These are phyloP conservation scores for Meteorus colon DNA, from an alignment of 2,888 invertebrate genomes.

Conservation along the genomic window DNA sequence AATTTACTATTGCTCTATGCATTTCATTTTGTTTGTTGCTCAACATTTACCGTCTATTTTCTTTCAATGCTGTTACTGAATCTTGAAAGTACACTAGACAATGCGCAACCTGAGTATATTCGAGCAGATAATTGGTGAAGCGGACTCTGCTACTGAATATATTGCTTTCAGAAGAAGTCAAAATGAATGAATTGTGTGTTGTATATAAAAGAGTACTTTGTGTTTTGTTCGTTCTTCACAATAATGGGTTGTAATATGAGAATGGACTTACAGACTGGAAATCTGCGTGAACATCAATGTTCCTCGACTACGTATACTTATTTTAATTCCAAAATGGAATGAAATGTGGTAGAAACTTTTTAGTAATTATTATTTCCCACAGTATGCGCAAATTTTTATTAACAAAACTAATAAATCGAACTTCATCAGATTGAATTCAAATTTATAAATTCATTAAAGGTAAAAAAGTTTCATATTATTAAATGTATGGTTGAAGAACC, in stretches of 20 bases:
- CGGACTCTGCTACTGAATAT: not conserved
- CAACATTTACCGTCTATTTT: not conserved
- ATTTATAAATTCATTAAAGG: not conserved
- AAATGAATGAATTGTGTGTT: not conserved
- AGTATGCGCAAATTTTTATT: too few species aligned
- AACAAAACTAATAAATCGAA: too few species aligned
- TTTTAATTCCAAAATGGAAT: not conserved
- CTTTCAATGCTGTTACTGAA: not conserved
- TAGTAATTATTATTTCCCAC: not conserved
- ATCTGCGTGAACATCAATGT: slow-evolving; percentile 5
- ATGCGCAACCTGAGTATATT: not conserved
- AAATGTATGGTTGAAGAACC: not conserved
- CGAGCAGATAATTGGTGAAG: not conserved
- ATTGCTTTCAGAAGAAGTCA: not conserved
- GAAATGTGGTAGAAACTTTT: not conserved
- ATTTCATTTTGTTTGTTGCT: not conserved
- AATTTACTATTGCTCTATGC: not conserved
- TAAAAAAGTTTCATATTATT: not conserved
- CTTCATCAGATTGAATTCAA: not conserved
- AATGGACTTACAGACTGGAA: not conserved
- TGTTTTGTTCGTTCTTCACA: not conserved
- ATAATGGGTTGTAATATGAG: not conserved
- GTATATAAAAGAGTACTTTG: not conserved
- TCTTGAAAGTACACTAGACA: not conserved
- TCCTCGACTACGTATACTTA: not conserved